Conservation (phyloP, 2,113 vertebrate genomes). For the Perognathus longimembris region DNA sequence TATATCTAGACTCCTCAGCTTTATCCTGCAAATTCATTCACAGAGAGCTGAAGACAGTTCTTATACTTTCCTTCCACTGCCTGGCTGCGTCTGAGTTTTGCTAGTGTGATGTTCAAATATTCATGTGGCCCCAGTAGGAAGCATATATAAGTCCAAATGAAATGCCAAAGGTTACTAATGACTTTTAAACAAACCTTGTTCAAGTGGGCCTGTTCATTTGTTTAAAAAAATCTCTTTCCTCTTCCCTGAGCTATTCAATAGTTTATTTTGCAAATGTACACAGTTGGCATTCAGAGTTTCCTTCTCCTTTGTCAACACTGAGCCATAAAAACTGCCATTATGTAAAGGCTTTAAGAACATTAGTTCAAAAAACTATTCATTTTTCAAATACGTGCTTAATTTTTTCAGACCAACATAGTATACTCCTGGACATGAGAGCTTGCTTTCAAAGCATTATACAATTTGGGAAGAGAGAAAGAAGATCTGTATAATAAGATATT, state of each 20-base stretch:
- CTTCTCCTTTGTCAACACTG: constrained; percentile 77
- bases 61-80: constrained; percentile 52
- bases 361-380: constrained; percentile 75
- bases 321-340: constrained; percentile 70
- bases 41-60: constrained; percentile 50
- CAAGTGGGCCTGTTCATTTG: constrained; percentile 66
- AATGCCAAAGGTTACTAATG: constrained; percentile 85
- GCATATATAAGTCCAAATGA: constrained; percentile 76
- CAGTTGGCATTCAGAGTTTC: constrained; percentile 71
- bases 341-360: constrained; percentile 51
- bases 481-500: neutral
- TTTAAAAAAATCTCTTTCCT: constrained; percentile 46
- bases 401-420: constrained; percentile 50
- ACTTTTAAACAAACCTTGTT: constrained; percentile 81
- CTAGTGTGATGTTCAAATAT: constrained; percentile 75
- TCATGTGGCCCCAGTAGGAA: constrained; percentile 76
- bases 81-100: constrained; percentile 55
- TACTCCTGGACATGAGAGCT: neutral
- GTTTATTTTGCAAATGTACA: constrained; percentile 76
- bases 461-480: constrained; percentile 25
- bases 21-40: constrained; percentile 69
- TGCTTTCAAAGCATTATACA: constrained; percentile 14
- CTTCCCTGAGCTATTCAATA: constrained; percentile 62
- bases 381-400: constrained; percentile 55
- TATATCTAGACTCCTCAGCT: constrained; percentile 53